Evolutionary conservation across 2,888 invertebrate species (phyloP).

Genomic region (Chloroclysta siterata): DNA sequence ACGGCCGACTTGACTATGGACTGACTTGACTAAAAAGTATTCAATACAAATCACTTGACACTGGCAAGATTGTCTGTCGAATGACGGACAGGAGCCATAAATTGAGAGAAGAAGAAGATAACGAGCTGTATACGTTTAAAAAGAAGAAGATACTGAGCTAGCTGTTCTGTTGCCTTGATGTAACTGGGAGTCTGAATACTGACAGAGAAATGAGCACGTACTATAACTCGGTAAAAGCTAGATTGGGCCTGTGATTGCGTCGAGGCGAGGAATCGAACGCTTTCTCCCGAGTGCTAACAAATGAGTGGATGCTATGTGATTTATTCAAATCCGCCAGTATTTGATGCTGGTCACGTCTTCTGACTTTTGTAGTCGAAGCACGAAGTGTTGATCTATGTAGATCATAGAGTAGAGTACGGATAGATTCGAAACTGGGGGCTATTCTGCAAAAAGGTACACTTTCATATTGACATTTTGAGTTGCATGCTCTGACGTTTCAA

Average conservation of each 20-base stretch:
- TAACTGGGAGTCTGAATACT: constrained; percentile 35
- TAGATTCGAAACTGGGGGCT: constrained; percentile 17
- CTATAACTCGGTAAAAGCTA: constrained; percentile 67
- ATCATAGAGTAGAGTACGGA: constrained; percentile 2
- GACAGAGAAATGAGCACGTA: constrained; percentile 58
- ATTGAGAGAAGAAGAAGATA: too few relatives aligned
- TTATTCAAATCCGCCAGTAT: constrained; percentile 74
- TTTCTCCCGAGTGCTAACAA: constrained; percentile 76
- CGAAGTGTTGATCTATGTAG: constrained; percentile 64
- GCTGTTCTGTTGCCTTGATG: constrained; percentile 14
- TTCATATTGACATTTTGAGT: too few relatives aligned
- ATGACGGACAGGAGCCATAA: too few relatives aligned
- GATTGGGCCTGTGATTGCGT: constrained; percentile 67
- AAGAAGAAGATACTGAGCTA: neutral
- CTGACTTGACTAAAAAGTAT: too few relatives aligned
- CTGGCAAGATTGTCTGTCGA: too few relatives aligned
- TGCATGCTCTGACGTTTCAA: too few relatives aligned
- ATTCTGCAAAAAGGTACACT: too few relatives aligned
- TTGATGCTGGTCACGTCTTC: constrained; percentile 71
- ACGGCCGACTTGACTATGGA: too few relatives aligned
- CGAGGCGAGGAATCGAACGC: constrained; percentile 71
- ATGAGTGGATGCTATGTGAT: constrained; percentile 76
- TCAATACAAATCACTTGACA: too few relatives aligned
- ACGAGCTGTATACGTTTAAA: too few relatives aligned
- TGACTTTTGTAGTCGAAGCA: constrained; percentile 62